These are phyloP conservation scores for Gibbula magus DNA, from an alignment of 2,888 invertebrate species.

Conservation along the genomic window DNA sequence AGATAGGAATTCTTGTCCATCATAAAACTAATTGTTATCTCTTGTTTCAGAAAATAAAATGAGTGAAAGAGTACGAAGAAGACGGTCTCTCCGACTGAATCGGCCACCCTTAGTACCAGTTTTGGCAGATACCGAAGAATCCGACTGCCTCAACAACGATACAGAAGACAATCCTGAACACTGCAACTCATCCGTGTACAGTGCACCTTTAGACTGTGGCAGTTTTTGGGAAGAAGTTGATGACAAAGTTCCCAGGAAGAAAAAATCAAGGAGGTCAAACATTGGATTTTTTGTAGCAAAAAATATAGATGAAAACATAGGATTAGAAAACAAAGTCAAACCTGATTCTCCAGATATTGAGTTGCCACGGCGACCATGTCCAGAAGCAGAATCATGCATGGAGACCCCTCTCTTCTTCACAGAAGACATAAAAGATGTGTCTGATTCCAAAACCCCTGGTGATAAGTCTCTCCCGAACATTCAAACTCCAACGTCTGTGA, in stretches of 20 bases:
- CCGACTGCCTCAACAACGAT: neutral
- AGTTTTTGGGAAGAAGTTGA: constrained; percentile 9
- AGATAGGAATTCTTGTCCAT: no score
- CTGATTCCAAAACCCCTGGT: no score
- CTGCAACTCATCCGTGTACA: neutral
- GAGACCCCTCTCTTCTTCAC: no score
- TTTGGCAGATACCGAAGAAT: neutral
- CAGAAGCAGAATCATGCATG: neutral
- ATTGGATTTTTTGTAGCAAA: neutral
- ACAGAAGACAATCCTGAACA: neutral
- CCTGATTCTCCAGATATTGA: neutral
- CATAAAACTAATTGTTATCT: no score
- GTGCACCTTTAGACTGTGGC: neutral
- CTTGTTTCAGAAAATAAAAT: neutral
- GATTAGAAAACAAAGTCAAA: neutral
- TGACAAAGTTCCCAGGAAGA: neutral
- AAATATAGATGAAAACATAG: no score
- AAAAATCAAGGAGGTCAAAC: neutral
- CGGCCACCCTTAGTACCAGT: neutral
- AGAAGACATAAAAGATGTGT: no score
- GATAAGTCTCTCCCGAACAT: no score
- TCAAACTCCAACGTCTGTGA: no score
- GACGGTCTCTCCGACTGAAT: neutral
- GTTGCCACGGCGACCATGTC: neutral
- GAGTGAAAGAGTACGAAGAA: neutral